Base-by-base conservation (phyloP, 92 coral and sea anemone species). In the Siderastrea siderea region DNA sequence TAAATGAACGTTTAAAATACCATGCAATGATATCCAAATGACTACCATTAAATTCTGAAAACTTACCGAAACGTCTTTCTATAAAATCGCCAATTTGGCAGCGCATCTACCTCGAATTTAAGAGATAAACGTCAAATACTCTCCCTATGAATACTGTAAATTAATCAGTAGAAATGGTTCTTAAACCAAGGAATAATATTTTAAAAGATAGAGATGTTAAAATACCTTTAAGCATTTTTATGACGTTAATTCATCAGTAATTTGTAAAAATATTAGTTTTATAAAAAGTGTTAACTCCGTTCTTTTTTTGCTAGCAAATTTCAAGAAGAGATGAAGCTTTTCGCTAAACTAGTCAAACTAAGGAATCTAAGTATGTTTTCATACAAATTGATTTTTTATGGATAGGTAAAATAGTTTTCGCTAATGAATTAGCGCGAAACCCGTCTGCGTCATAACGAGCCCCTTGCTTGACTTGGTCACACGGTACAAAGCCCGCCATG, bases 51-150 rank as follows among this genome's bases (percentile, higher is more conserved):
- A 55, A 2, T 2, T 57, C 38, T 26, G 38, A 16, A 57, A 15
- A 54, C 44, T 47, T 59, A 61, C 65, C 58, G 74, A 74, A 73
- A 73, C 16, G 9, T 49, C n/a, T 81, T 73, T 63, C 78, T 73
- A 84, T 44, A 74, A 84, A 84, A 72, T 74, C 71, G 80, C 87
- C 87, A 84, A 61, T 73, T 73, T 74, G 53, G 66, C 73, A 48
- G 64, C 75, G 61, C 19, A 38, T 62, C 87, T 74, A 84, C 63
- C 11, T 66, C 68, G 66, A 15, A 49, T 13, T 71, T 1, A 47
- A 19, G 13, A 16, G 15, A 10, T 10, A 7, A n/a, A 82, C 13
- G 59, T 47, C 8, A 48, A 26, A 60, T 50, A 60, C 49, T 84
- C 52, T 7, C 73, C 74, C 53, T 7, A 15, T 17, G 53, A 64